Evolutionary conservation across 2,113 vertebrate species (phyloP), one percentile per base, ranked within the genome.

Genomic region (Corvus cornix): DNA sequence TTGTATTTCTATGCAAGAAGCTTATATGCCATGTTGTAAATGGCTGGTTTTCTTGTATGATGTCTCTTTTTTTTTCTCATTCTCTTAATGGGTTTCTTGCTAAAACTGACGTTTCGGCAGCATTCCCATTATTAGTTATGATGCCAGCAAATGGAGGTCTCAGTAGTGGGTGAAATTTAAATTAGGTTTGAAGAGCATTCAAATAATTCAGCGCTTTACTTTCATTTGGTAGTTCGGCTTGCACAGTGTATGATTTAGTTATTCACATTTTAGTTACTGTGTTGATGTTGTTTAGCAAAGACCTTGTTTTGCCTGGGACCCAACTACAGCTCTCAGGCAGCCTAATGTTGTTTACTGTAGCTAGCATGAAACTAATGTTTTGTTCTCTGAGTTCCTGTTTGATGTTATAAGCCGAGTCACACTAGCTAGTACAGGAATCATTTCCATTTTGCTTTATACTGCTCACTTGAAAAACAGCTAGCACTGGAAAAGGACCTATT

Each of bases 61-160:
- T 96, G 83, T 95, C 91, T 97, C 89, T 91, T 84, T 95, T 95
- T 96, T 93, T 49, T 55, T 3, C 92, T 93, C 95, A 72, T 94
- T 95, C 93, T 95, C 60, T 78, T 97, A 96, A 97, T 95, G 83
- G 92, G 77, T 88, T 95, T 89, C 95, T 96, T n/a, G 8, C 91
- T 93, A 96, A 96, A 97, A 96, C 91, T 95, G 95, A 97, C 72
- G 20, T 96, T 97, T 97, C 96, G 92, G 93, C 95, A 97, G 90
- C 95, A 95, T 96, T 96, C 79, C 83, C 91, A 85, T 97, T 96
- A 97, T 97, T 97, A 97, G 96, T 97, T 96, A 97, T 95, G 95
- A 96, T 95, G 96, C 89, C 83, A 87, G 91, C 82, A 97, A 96
- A 96, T 88, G 75, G 87, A 95, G 85, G 94, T 96, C 96, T 97